Evolutionary conservation across 2,888 invertebrate species (phyloP).

Genomic region (Ptilodon capucinus): DNA sequence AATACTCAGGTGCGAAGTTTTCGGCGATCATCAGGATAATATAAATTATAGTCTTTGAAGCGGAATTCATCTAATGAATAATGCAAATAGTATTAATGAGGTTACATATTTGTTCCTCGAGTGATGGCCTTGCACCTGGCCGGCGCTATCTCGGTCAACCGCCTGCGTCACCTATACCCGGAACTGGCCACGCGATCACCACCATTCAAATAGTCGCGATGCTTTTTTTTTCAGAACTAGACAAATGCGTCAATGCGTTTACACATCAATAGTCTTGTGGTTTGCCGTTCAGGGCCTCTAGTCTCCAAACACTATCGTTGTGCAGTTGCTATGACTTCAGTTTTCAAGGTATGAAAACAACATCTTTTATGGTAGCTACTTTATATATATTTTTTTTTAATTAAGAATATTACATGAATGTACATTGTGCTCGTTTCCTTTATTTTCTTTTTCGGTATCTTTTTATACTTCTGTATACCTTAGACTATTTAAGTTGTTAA

Average conservation of each 20-base stretch:
- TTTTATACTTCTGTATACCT: too few relatives aligned
- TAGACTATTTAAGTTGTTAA: too few relatives aligned
- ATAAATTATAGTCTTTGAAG: slow-evolving; percentile 18
- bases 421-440: too few relatives aligned
- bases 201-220: not conserved
- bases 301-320: too few relatives aligned
- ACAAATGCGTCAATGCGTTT: not conserved
- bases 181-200: slow-evolving; percentile 29
- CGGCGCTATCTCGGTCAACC: slow-evolving; percentile 50
- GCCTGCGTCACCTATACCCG: slow-evolving; percentile 41
- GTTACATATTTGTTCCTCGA: slow-evolving; percentile 46
- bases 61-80: slow-evolving; percentile 47
- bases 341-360: too few relatives aligned
- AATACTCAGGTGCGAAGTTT: slow-evolving; percentile 53
- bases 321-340: too few relatives aligned
- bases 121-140: slow-evolving; percentile 53
- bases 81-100: slow-evolving; percentile 46
- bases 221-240: slow-evolving; percentile 2
- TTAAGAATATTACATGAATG: too few relatives aligned
- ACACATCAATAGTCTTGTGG: too few relatives aligned
- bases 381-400: too few relatives aligned
- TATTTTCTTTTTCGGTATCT: too few relatives aligned
- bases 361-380: too few relatives aligned
- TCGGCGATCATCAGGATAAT: slow-evolving; percentile 29
- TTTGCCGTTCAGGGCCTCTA: too few relatives aligned